Evolutionary conservation across 2,888 invertebrate genomes (phyloP), one percentile per base, ranked within the genome.

Genomic region (Phyllotreta cruciferae): DNA sequence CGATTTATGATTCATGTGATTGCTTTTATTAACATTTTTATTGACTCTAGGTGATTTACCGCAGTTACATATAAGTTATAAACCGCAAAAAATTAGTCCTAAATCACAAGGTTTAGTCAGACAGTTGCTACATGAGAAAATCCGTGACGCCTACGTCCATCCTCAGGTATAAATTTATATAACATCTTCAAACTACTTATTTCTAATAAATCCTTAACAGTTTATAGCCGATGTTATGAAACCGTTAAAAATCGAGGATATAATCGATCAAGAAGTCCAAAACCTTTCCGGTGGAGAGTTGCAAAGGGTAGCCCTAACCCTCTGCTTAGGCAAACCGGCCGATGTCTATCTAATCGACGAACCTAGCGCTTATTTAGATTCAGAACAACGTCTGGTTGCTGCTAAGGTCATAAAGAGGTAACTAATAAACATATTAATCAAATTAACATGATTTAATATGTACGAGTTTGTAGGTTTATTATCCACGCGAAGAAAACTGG

Each of bases 141-240:
- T 99, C 75, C 87, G 97, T 66, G 98, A 98, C 83, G 95, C 98
- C 11, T 98, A 98, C 79, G 86, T 96, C 70, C 98, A 99, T 86
- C 98, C 99, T 24, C 94, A 92, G 85, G 88, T 88, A 81, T 86
- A n/a, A n/a, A n/a, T n/a, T n/a, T n/a, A n/a, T n/a, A n/a, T n/a
- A n/a, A n/a, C n/a, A n/a, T n/a, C n/a, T n/a, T n/a, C n/a, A n/a
- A n/a, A n/a, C n/a, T n/a, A n/a, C n/a, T n/a, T n/a, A n/a, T n/a
- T n/a, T n/a, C n/a, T n/a, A n/a, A n/a, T n/a, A n/a, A n/a, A n/a
- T n/a, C n/a, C n/a, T 85, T 37, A 37, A 35, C 34, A 96, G 87
- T 99, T 99, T 81, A 91, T 96, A 71, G 96, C 98, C 7, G 99
- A 99, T 78, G 99, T 99, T 11, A 95, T 99, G 93, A 98, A 98